These are phyloP conservation scores for Notolepis coatsorum DNA, from an alignment of 2,797 vertebrate genomes.

Conservation along the genomic window DNA sequence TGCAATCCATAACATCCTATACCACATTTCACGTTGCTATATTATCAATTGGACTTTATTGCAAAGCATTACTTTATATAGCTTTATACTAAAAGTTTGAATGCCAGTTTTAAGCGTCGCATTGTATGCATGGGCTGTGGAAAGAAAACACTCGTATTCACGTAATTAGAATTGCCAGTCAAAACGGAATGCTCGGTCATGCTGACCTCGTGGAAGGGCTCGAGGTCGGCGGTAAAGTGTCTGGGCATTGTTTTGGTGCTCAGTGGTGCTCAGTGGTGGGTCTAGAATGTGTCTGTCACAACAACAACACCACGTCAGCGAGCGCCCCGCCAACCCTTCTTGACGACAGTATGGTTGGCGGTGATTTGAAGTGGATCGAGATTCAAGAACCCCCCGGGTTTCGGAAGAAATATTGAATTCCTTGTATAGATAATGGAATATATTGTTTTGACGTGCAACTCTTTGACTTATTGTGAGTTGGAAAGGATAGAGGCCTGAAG, in stretches of 20 bases:
- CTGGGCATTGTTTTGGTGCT: slow-evolving; percentile 11
- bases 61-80: slow-evolving; percentile 55
- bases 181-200: slow-evolving; percentile 23
- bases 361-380: no score
- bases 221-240: slow-evolving; percentile 11
- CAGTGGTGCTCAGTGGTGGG: neutral
- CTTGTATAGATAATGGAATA: no score
- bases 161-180: slow-evolving; percentile 46
- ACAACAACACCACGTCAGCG: neutral
- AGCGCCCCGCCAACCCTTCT: no score
- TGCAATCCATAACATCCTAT: slow-evolving; percentile 9
- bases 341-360: no score
- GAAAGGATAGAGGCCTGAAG: no score
- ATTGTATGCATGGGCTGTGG: slow-evolving; percentile 17
- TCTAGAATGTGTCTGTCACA: neutral
- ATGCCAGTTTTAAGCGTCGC: neutral
- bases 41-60: slow-evolving; percentile 55
- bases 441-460: no score
- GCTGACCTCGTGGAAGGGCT: slow-evolving; percentile 39
- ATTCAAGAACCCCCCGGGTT: no score
- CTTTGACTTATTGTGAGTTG: no score
- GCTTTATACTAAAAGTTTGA: slow-evolving; percentile 23
- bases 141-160: slow-evolving; percentile 19
- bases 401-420: no score
- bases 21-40: slow-evolving; percentile 34